Conservation (phyloP, 2,113 vertebrate genomes). For the Mungos mungo region DNA sequence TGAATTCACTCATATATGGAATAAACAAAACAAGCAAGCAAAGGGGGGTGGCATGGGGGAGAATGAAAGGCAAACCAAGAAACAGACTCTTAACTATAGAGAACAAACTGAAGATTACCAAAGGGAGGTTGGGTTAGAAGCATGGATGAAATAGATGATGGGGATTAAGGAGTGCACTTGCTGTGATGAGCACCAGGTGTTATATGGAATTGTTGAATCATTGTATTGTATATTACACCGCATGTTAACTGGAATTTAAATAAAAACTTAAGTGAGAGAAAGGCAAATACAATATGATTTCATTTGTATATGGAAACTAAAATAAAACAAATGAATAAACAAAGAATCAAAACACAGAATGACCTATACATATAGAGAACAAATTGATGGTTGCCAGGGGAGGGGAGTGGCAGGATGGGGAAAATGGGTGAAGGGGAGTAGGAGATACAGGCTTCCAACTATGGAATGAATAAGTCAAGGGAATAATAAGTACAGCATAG, state of each 20-base stretch:
- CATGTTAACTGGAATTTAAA: neutral
- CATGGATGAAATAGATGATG: neutral
- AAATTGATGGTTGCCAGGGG: neutral
- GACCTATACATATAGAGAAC: neutral
- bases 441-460: neutral
- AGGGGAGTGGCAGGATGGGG: neutral
- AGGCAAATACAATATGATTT: neutral
- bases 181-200: neutral
- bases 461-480: neutral
- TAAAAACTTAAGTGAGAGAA: neutral
- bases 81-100: neutral
- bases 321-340: neutral
- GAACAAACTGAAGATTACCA: neutral
- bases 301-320: neutral
- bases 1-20: neutral
- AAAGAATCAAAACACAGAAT: neutral
- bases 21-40: neutral
- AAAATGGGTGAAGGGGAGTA: neutral
- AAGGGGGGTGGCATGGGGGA: neutral
- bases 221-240: neutral
- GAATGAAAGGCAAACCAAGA: neutral
- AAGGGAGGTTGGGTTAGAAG: neutral
- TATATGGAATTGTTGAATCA: neutral
- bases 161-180: neutral
- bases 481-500: neutral